A percentile compares a stretch with the other conserved stretches of the same genome.
phyloP scores from a whole-genome alignment of 2,113 vertebrate species.

The Myotis davidii region DNA sequence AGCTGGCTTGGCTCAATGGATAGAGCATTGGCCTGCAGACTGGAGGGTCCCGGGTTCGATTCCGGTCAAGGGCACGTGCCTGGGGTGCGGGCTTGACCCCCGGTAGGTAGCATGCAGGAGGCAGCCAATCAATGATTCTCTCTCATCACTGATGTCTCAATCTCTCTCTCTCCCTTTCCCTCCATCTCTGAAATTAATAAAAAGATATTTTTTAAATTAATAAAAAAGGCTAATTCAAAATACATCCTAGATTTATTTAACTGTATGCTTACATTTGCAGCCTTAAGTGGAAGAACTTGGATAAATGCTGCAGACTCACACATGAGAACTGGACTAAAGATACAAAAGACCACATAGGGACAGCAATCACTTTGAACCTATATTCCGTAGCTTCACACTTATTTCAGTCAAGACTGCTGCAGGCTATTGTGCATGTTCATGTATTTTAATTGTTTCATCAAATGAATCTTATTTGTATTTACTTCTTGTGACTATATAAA shows the following conservation, averaged over 20 bases:
- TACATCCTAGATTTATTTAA: constrained; percentile 4
- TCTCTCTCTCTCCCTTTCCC: no score
- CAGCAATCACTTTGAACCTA: background rate
- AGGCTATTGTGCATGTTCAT: background rate
- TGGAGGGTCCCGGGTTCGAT: background rate
- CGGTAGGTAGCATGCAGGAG: background rate
- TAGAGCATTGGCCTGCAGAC: background rate
- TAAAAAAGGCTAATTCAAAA: background rate
- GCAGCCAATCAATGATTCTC: background rate
- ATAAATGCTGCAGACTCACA: background rate
- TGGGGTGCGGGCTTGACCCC: background rate
- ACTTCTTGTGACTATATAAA: constrained; percentile 60
- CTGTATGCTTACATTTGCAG: background rate
- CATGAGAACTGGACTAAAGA: background rate
- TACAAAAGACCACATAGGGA: background rate
- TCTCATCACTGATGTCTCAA: background rate
- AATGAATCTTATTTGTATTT: constrained; percentile 54
- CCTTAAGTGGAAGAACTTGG: background rate
- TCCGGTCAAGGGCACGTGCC: no score
- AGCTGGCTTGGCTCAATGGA: background rate
- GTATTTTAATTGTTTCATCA: constrained; percentile 54
- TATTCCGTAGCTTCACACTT: background rate
- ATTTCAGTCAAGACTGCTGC: background rate
- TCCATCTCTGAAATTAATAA: background rate
- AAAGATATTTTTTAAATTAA: no score